Percentiles rank a stretch among this genome's conserved stretches.
Evolutionary conservation across 2,113 vertebrate species (phyloP).

Genomic region (Pampusana beccarii): DNA sequence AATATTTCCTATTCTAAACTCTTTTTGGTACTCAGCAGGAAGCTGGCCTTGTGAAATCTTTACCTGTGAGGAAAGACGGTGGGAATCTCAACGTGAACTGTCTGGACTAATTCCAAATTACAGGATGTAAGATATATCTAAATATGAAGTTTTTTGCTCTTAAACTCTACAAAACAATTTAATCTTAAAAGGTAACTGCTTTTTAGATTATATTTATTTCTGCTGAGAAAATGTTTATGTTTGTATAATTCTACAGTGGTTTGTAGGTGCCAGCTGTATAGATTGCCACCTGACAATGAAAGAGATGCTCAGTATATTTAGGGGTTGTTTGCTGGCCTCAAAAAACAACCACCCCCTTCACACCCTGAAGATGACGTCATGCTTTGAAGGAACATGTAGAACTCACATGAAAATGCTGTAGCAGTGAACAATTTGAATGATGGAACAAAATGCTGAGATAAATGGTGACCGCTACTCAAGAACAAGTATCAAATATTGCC

Average conservation of each 20-base stretch:
- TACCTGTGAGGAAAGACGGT: background rate
- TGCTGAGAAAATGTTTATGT: background rate
- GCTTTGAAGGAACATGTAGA: background rate
- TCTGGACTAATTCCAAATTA: background rate
- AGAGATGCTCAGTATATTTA: background rate
- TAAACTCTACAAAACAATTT: background rate
- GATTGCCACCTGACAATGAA: background rate
- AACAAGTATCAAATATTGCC: background rate
- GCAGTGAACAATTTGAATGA: background rate
- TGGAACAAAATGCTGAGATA: background rate
- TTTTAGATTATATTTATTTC: background rate
- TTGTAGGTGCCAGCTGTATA: background rate
- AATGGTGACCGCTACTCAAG: background rate
- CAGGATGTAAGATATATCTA: background rate
- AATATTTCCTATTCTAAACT: background rate
- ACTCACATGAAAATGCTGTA: background rate
- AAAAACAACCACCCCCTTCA: background rate
- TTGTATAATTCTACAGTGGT: background rate
- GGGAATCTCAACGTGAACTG: background rate
- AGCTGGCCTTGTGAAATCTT: background rate
- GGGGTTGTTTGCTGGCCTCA: background rate
- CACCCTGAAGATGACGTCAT: background rate
- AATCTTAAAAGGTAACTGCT: background rate
- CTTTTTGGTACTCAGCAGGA: background rate
- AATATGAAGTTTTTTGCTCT: background rate